phyloP scores from a whole-genome alignment of 2,888 invertebrate genomes.

The Thera obeliscata region DNA sequence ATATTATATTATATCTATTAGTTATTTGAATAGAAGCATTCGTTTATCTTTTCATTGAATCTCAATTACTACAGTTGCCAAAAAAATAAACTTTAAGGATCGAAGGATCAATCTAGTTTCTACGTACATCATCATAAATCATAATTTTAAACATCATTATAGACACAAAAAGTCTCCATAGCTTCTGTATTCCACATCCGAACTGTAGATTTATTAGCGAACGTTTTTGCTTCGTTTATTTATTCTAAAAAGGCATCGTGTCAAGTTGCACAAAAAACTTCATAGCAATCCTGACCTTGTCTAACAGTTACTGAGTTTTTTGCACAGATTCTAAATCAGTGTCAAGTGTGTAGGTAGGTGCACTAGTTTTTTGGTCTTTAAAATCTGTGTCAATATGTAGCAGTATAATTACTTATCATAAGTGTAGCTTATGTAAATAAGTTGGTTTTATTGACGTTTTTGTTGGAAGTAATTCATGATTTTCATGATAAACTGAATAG shows the following conservation, averaged over 20 bases:
- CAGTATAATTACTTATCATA: slow-evolving; percentile 17
- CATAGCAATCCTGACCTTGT: slow-evolving; percentile 43
- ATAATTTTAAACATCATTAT: neutral
- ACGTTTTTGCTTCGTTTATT: slow-evolving; percentile 68
- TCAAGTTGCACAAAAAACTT: slow-evolving; percentile 66
- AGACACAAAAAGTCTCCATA: slow-evolving; percentile 41
- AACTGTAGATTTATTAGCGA: slow-evolving; percentile 69
- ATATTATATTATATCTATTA: neutral
- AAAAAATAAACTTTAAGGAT: too few relatives aligned
- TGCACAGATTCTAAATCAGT: slow-evolving; percentile 19
- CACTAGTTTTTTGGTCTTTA: slow-evolving; percentile 5
- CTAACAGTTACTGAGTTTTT: slow-evolving; percentile 31
- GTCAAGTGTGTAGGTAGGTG: slow-evolving; percentile 14
- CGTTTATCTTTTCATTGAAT: too few relatives aligned
- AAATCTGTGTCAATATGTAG: slow-evolving; percentile 25
- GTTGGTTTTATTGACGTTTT: neutral
- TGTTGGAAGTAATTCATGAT: neutral
- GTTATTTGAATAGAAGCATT: too few relatives aligned
- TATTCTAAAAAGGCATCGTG: slow-evolving; percentile 66
- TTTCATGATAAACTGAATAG: neutral
- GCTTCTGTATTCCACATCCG: slow-evolving; percentile 46
- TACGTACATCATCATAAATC: neutral
- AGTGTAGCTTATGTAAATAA: slow-evolving; percentile 1
- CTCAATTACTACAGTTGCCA: too few relatives aligned
- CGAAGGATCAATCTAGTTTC: too few relatives aligned